Base-by-base conservation (phyloP, 2,797 vertebrate genomes). In the Dryobates pubescens region DNA sequence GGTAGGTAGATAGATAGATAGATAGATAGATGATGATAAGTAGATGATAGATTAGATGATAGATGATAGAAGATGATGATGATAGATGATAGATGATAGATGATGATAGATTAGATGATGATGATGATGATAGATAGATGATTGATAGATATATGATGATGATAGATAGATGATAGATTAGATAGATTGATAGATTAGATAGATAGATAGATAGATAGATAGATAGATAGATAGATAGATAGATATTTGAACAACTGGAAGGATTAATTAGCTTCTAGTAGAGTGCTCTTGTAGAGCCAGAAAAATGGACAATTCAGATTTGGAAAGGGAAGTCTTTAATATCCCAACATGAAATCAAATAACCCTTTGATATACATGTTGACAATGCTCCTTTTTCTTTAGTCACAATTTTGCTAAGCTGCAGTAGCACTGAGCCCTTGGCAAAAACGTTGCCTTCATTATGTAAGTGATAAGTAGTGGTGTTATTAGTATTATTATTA, bases 391-490 rank as follows among this genome's bases (percentile, higher is more conserved):
- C 32, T 91, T 86, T 90, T 84, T 92, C 68, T 88, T 82, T 58
- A 38, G 58, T 57, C 56, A 80, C 74, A 77, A 26, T 91, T 93
- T 95, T 86, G 10, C 65, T 56, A 93, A 93, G 68, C 51, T 72
- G 43, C 18, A 26, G 29, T 72, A 63, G 30, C 58, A 83, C 49
- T 89, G 80, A 92, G 86, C 89, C 79, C 67, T 80, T 86, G 88
- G 90, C 86, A 92, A 94, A 95, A 78, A 67, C 26, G 56, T 81
- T 92, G 73, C 65, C 75, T 95, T 95, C 75, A 84, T 92, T 93
- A 90, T 87, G 19, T 68, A 92, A 93, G 70, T 83, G 85, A 86
- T 92, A 96, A 96, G 78, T 67, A 82, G 61, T 89, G 71, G 32
- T 79, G 70, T 82, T 93, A 38, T 38, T 38, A 13, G 13, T 38